Conservation (phyloP, 2,113 vertebrate species). For the Asarcornis scutulata region DNA sequence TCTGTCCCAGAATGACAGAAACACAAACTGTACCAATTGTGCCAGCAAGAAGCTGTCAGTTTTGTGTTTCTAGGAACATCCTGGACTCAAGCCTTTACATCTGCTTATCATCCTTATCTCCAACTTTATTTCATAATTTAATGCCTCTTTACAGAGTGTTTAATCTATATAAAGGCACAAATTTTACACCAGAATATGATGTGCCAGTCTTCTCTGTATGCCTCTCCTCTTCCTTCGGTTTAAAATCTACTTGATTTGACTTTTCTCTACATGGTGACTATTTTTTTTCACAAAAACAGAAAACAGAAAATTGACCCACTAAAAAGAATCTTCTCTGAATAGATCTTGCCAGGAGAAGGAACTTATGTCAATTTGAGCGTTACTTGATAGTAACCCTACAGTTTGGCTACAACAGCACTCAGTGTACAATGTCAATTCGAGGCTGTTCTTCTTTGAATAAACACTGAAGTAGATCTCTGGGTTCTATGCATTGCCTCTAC, state of each 20-base stretch:
- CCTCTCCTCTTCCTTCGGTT: not conserved
- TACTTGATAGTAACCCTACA: not conserved
- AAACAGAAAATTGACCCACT: not conserved
- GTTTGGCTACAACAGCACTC: not conserved
- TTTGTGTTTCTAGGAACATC: constrained; percentile 51
- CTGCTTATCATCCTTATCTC: constrained; percentile 38
- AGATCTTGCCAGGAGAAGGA: not conserved
- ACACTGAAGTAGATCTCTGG: not conserved
- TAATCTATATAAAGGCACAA: constrained; percentile 51
- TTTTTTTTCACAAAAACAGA: not conserved
- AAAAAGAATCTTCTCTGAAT: not conserved
- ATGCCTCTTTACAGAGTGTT: constrained; percentile 42
- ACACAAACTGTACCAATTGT: constrained; percentile 20
- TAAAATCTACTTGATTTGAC: constrained; percentile 5
- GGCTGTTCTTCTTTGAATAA: not conserved
- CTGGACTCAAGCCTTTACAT: constrained; percentile 43
- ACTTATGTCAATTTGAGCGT: not conserved
- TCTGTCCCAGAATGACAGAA: not conserved
- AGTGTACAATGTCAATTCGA: not conserved
- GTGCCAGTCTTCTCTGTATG: constrained; percentile 5
- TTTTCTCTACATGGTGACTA: not conserved
- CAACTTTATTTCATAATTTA: constrained; percentile 42
- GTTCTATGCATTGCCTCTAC: not conserved
- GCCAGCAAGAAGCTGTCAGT: not conserved
- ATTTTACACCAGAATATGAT: constrained; percentile 31